These are phyloP conservation scores for Rhineura floridana DNA, from an alignment of 2,113 vertebrate genomes.

Conservation along the genomic window DNA sequence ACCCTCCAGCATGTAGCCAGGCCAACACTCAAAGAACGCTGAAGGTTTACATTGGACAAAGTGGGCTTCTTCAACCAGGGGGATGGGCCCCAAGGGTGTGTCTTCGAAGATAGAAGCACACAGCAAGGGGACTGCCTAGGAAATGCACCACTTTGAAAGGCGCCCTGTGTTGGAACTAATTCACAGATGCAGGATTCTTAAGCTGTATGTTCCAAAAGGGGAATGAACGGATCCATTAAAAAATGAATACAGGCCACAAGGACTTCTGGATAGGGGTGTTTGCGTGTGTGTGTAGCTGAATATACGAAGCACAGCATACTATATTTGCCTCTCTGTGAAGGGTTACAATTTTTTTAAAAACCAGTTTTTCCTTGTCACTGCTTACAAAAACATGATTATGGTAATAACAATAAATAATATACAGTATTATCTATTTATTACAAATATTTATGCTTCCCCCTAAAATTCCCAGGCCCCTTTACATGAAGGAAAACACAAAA, in stretches of 20 bases:
- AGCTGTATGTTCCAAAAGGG: background rate
- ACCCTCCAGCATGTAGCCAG: conserved; percentile 74
- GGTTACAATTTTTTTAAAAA: background rate
- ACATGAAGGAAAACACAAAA: background rate
- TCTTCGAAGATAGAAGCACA: conserved; percentile 58
- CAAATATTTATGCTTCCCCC: no score
- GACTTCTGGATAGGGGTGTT: background rate
- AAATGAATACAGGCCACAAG: background rate
- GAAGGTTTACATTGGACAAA: conserved; percentile 72
- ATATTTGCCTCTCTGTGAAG: background rate
- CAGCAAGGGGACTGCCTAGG: background rate
- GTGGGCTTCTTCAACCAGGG: conserved; percentile 71
- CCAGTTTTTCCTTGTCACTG: background rate
- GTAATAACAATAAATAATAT: no score
- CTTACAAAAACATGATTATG: background rate
- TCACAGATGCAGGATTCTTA: background rate
- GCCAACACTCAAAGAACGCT: conserved; percentile 74
- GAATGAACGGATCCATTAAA: background rate
- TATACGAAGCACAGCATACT: no score
- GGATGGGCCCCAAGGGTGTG: conserved; percentile 73
- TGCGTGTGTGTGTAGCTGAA: no score
- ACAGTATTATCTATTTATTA: no score
- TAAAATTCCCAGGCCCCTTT: background rate
- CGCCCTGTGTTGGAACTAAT: background rate
- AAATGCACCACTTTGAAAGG: background rate